phyloP scores from a whole-genome alignment of 2,113 vertebrate species.

The Antidorcas marsupialis region DNA sequence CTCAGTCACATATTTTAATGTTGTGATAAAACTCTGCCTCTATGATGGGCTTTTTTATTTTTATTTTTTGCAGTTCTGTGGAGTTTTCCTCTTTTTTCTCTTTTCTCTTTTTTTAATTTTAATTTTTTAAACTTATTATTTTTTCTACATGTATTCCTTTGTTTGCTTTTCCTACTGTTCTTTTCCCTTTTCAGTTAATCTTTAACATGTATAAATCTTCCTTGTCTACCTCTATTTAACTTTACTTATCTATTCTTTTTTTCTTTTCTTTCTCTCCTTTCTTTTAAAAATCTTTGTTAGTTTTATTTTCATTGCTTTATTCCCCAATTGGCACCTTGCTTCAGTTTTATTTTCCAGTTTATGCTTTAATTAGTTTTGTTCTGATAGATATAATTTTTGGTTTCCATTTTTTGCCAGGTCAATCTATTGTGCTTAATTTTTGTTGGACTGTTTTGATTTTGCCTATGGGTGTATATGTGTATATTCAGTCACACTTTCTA shows the following conservation, averaged over 20 bases:
- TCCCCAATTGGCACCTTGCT: not conserved
- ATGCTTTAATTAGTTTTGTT: not conserved
- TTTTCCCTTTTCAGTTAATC: not conserved
- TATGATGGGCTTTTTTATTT: not conserved
- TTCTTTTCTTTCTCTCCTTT: not conserved
- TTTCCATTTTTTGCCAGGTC: fast-evolving
- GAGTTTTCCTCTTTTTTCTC: not conserved
- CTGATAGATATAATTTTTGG: not conserved
- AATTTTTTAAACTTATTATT: not conserved
- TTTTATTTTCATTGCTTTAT: not conserved
- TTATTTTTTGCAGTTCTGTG: not conserved
- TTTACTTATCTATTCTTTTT: not conserved
- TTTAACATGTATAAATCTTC: not conserved
- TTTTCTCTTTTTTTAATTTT: not conserved
- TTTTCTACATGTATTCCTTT: not conserved
- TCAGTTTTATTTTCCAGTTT: not conserved
- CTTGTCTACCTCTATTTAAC: not conserved
- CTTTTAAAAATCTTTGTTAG: not conserved
- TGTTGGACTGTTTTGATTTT: not conserved
- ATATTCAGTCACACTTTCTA: not conserved
- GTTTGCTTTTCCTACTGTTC: not conserved
- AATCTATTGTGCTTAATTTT: not conserved
- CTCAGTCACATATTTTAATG: not conserved
- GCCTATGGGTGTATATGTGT: not conserved
- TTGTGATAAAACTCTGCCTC: not conserved